Percentiles rank a stretch among this genome's conserved stretches.
Conservation (phyloP, 2,888 invertebrate genomes). For the Thymelicus lineola region DNA sequence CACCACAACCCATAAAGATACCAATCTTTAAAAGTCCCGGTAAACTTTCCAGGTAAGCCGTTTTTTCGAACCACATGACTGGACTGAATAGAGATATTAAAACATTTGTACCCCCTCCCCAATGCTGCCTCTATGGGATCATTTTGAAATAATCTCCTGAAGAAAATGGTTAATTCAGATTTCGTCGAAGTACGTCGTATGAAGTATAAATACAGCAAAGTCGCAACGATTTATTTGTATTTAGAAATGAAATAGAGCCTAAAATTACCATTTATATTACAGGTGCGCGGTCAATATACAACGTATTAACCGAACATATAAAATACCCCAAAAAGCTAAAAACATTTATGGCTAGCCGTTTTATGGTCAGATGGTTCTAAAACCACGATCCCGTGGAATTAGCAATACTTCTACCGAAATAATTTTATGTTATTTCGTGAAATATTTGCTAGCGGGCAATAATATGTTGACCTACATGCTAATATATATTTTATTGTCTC, state of each 20-base stretch:
- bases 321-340: constrained; percentile 33
- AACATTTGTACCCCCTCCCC: no score
- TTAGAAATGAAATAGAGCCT: neutral
- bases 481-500: constrained; percentile 4
- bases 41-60: no score
- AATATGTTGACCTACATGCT: neutral
- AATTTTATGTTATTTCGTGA: neutral
- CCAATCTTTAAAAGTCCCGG: no score
- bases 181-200: no score
- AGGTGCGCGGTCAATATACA: constrained; percentile 15
- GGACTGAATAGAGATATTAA: no score
- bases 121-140: no score
- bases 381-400: constrained; percentile 25
- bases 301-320: constrained; percentile 25
- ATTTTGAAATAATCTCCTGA: no score
- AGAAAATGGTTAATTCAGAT: no score
- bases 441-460: constrained; percentile 2
- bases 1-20: no score
- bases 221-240: no score
- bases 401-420: constrained; percentile 13
- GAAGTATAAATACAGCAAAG: no score
- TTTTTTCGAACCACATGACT: no score
- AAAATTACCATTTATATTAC: constrained; percentile 19
- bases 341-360: constrained; percentile 24
- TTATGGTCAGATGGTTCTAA: constrained; percentile 25